Conservation (phyloP, 2,797 vertebrate genomes). For the Urosaurus nigricauda region DNA sequence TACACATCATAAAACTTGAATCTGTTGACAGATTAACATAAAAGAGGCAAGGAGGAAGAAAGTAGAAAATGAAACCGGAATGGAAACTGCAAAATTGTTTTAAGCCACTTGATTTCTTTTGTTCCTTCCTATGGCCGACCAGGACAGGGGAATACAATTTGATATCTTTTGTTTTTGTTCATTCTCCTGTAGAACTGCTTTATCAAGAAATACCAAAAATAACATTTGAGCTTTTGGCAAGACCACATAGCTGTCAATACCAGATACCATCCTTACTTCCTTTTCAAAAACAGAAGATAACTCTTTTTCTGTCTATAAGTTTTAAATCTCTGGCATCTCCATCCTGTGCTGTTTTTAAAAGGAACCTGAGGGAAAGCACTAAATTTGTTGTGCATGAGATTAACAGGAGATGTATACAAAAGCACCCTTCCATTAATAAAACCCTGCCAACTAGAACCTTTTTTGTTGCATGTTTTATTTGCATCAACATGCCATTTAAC, state of each 20-base stretch:
- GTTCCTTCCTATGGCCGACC: constrained; percentile 40
- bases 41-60: constrained; percentile 18
- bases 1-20: constrained; percentile 41
- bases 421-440: neutral
- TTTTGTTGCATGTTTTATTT: too few relatives aligned
- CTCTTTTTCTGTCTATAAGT: constrained; percentile 70
- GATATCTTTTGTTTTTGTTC: constrained; percentile 52
- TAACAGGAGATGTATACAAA: constrained; percentile 8
- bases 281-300: constrained; percentile 63
- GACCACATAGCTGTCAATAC: constrained; percentile 45
- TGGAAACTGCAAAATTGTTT: constrained; percentile 41
- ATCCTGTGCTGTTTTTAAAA: constrained; percentile 37
- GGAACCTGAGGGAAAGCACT: constrained; percentile 57
- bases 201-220: constrained; percentile 53
- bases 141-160: constrained; percentile 10
- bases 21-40: constrained; percentile 47
- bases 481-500: neutral
- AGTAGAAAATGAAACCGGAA: constrained; percentile 52
- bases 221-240: constrained; percentile 62
- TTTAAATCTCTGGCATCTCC: constrained; percentile 48
- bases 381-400: constrained; percentile 42
- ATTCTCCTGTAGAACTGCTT: constrained; percentile 60
- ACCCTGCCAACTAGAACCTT: neutral
- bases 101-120: constrained; percentile 36
- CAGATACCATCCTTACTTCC: constrained; percentile 64